Evolutionary conservation across 2,797 vertebrate genomes (phyloP).

Genomic region (Cossypha heuglini): DNA sequence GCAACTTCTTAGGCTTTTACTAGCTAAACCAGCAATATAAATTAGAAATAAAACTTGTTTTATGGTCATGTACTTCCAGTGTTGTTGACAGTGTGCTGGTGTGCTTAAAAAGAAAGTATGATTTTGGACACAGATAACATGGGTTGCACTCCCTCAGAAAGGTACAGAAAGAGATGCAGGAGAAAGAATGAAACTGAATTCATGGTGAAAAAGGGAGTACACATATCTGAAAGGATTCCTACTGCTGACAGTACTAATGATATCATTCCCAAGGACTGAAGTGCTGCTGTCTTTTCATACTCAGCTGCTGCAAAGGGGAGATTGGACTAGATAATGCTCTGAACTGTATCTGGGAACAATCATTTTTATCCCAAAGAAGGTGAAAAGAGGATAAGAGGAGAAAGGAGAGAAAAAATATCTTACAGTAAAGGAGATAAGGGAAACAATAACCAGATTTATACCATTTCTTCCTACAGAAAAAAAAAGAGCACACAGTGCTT

Average conservation of each 20-base stretch:
- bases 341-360: constrained; percentile 16
- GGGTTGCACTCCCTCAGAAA: background rate
- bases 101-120: background rate
- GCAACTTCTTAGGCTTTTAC: background rate
- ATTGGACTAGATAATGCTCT: constrained; percentile 1
- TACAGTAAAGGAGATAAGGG: background rate
- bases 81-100: background rate
- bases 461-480: background rate
- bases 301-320: background rate
- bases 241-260: background rate
- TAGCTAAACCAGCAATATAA: background rate
- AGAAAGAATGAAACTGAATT: constrained; percentile 22
- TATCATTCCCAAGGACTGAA: constrained; percentile 5
- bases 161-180: background rate
- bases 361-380: background rate
- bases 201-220: background rate
- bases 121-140: background rate
- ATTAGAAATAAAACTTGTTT: background rate
- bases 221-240: background rate
- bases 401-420: background rate
- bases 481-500: background rate
- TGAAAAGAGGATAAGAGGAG: constrained; percentile 11
- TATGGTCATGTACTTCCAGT: background rate
- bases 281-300: constrained; percentile 24
- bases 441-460: background rate